Evolutionary conservation across 1,140 invertebrate species (phyloP).

Genomic region (Acromyrmex heyeri): DNA sequence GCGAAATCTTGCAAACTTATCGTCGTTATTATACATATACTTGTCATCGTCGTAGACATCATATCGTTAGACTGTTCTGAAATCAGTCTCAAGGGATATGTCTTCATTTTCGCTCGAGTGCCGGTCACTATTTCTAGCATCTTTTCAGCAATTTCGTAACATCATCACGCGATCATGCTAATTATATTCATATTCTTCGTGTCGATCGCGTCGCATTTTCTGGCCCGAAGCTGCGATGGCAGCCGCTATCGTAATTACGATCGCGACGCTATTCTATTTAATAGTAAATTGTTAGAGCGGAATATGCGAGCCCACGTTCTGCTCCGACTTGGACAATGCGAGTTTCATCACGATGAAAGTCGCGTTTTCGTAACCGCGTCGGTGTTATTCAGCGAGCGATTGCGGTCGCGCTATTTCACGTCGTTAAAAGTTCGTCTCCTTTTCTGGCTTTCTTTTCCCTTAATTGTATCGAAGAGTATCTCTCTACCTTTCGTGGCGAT

Average conservation of each 20-base stretch:
- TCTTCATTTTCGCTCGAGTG: conserved; percentile 36
- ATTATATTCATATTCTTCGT: conserved; percentile 36
- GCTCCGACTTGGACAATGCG: conserved; percentile 4
- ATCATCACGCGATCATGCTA: background rate
- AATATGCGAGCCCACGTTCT: background rate
- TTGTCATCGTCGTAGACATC: background rate
- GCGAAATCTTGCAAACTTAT: background rate
- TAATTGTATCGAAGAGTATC: conserved; percentile 36
- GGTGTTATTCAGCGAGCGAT: conserved; percentile 48
- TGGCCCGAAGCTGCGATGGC: conserved; percentile 41
- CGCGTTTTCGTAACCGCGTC: conserved; percentile 21
- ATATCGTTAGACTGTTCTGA: background rate
- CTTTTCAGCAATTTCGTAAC: conserved; percentile 30
- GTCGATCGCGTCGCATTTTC: conserved; percentile 52
- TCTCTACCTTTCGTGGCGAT: conserved; percentile 14
- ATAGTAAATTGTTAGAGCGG: conserved; percentile 1
- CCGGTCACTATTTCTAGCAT: conserved; percentile 11
- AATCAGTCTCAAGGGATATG: conserved; percentile 13
- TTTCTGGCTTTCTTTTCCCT: conserved; percentile 17
- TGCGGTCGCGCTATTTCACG: conserved; percentile 21
- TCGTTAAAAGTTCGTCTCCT: conserved; percentile 34
- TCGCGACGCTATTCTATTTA: background rate
- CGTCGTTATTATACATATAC: background rate
- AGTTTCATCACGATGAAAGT: conserved; percentile 35
- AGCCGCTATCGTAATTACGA: conserved; percentile 17